Evolutionary conservation across 2,113 vertebrate genomes (phyloP), one percentile per base, ranked within the genome.

Genomic region (Camarhynchus parvulus): DNA sequence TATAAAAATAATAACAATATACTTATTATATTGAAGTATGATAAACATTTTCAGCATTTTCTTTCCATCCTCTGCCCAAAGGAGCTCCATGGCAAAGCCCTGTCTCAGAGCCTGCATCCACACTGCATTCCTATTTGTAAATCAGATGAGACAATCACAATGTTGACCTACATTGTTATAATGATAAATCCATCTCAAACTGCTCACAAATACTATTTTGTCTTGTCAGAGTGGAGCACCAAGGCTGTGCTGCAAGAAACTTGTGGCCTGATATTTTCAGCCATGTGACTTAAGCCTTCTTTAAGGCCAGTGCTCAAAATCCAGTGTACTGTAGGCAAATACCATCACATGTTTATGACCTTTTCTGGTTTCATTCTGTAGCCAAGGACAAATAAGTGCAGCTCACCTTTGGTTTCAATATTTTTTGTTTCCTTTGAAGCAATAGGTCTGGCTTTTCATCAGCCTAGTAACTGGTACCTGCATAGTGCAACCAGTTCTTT

Each of bases 391-490:
- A 86, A 62, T 28, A 92, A 83, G 28, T 63, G 44, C 12, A 55
- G 64, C 16, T 93, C 94, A 86, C 83, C 62, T 94, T 95, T 88
- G 63, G 25, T 83, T 96, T 73, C 62, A 83, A 6, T 75, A 24
- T 68, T 58, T 85, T 75, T 50, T 67, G 41, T 76, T 83, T 70
- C 50, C 79, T 96, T 93, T 96, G 92, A 96, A 95, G 79, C 28
- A 46, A 7, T 20, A 88, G 25, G 18, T 62, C 70, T 95, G 81
- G 87, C 59, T 52, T 93, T 92, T 93, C 82, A 69, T 90, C 88
- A 62, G 0, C 23, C 62, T n/a, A 4, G 24, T 37, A 46, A 20
- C 37, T 58, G n/a, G 30, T 62, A n/a, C 53, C 77, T 82, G 27
- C 22, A 33, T 4, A 7, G 44, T n/a, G 6, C 53, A 53, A 44